Evolutionary conservation across 2,113 vertebrate genomes (phyloP).

Genomic region (Panthera uncia): DNA sequence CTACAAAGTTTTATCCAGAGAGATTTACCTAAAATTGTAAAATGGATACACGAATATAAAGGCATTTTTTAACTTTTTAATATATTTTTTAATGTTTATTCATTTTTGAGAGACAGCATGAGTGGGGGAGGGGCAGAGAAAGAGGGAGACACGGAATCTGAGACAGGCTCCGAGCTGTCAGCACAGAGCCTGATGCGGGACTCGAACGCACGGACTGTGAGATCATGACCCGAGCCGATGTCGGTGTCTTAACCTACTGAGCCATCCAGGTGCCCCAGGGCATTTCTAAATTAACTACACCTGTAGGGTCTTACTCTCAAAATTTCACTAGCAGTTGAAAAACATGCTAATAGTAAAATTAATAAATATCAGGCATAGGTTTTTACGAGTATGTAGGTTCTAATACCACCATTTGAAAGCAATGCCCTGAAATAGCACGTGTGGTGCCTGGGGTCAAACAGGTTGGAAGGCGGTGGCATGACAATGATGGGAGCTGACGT

Average conservation of each 20-base stretch:
- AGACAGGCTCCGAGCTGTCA: too few species aligned
- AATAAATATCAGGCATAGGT: not conserved
- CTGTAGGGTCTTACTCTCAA: not conserved
- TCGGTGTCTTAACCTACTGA: too few species aligned
- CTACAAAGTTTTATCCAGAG: not conserved
- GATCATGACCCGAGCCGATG: too few species aligned
- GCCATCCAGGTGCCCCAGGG: not conserved
- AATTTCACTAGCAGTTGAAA: not conserved
- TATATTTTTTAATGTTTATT: too few species aligned
- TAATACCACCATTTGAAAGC: not conserved
- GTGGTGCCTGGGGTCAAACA: not conserved
- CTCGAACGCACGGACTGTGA: too few species aligned
- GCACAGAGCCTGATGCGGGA: too few species aligned
- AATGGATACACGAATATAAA: not conserved
- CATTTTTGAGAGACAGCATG: too few species aligned
- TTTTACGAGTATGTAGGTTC: not conserved
- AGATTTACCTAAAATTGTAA: not conserved
- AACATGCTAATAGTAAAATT: not conserved
- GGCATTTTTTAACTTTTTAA: not conserved
- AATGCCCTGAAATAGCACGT: not conserved
- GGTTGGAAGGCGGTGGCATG: not conserved
- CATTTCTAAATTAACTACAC: not conserved
- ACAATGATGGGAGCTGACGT: not conserved
- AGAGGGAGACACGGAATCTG: too few species aligned
- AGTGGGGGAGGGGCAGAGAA: too few species aligned